Evolutionary conservation across 2,888 invertebrate genomes (phyloP).

Genomic region (Venusia cambrica): DNA sequence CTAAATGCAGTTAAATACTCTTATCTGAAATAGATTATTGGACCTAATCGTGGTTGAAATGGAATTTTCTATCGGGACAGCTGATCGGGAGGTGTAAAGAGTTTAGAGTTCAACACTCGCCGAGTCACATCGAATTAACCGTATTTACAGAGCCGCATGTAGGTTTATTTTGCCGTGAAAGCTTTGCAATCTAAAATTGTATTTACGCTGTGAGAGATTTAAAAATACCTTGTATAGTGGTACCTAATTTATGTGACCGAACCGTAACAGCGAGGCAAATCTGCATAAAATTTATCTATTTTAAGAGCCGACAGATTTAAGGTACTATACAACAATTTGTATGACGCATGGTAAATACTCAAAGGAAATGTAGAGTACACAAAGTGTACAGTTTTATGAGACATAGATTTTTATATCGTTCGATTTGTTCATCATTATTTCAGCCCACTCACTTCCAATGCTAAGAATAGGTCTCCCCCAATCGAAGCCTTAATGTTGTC

Average conservation of each 20-base stretch:
- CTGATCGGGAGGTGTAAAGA: constrained; percentile 22
- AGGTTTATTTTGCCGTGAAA: constrained; percentile 13
- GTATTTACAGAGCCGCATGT: constrained; percentile 16
- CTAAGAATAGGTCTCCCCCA: too few relatives aligned
- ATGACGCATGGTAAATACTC: too few relatives aligned
- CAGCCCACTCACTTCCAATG: too few relatives aligned
- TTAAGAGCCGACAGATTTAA: constrained; percentile 1
- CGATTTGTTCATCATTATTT: too few relatives aligned
- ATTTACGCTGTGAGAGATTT: constrained; percentile 8
- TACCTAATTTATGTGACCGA: constrained; percentile 4
- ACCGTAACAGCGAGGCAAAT: too few relatives aligned
- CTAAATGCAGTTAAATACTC: constrained; percentile 21
- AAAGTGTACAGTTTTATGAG: too few relatives aligned
- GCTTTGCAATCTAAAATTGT: constrained; percentile 10
- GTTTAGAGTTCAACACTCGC: constrained; percentile 21
- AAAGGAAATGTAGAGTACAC: too few relatives aligned
- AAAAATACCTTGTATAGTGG: constrained; percentile 9
- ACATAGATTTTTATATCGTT: too few relatives aligned
- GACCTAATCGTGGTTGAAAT: constrained; percentile 22
- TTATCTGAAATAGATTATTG: constrained; percentile 15
- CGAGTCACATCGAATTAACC: constrained; percentile 19
- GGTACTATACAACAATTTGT: too few relatives aligned
- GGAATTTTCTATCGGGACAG: constrained; percentile 19
- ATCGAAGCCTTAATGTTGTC: too few relatives aligned
- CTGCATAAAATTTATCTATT: too few relatives aligned